These are phyloP conservation scores for Cerastis rubricosa DNA, from an alignment of 2,888 invertebrate genomes.

Conservation along the genomic window DNA sequence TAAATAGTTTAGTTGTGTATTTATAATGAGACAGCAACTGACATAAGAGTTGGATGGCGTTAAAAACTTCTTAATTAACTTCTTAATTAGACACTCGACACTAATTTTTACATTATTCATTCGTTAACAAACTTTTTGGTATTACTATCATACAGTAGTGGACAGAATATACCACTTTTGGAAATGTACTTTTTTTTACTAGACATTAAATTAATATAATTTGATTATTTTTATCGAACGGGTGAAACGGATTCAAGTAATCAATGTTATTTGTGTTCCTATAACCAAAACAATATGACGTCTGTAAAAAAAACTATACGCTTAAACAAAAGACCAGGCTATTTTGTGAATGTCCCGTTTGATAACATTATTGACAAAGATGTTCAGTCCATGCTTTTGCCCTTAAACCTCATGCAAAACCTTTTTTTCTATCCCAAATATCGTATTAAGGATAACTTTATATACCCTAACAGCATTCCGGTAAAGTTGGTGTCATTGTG, in stretches of 20 bases:
- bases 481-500: constrained; percentile 3
- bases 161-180: too few species aligned
- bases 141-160: too few species aligned
- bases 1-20: too few species aligned
- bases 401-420: constrained; percentile 28
- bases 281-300: neutral
- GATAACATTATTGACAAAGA: constrained; percentile 19
- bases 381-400: constrained; percentile 15
- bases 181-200: too few species aligned
- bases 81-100: too few species aligned
- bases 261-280: neutral
- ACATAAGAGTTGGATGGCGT: too few species aligned
- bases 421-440: constrained; percentile 18
- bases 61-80: too few species aligned
- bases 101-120: too few species aligned
- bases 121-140: too few species aligned
- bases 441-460: constrained; percentile 15
- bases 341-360: neutral
- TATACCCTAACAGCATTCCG: constrained; percentile 3
- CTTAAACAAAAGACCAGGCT: neutral
- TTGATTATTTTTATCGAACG: too few species aligned
- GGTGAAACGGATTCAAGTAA: neutral
- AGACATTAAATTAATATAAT: too few species aligned
- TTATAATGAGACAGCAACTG: too few species aligned
- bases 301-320: neutral